Base-by-base conservation (phyloP, 1,140 invertebrate species). In the Ceratosolen fusciceps region DNA sequence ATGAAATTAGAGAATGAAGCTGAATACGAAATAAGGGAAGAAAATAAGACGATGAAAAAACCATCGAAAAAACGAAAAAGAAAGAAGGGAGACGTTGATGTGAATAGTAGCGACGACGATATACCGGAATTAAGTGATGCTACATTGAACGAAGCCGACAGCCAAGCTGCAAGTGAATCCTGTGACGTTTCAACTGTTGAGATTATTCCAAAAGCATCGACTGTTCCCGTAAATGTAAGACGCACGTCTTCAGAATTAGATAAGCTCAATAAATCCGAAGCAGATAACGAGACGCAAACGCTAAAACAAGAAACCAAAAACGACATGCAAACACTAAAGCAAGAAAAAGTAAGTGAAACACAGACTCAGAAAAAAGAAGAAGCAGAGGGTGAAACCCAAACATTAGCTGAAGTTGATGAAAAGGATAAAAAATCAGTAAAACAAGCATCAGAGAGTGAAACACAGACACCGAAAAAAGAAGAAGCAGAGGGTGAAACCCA, bases 271-370 rank as follows among this genome's bases (percentile, higher is more conserved):
- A 76, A 80, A 56, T 75, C 75, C 65, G 83, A 86, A 67, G n/a
- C n/a, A n/a, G n/a, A n/a, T n/a, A 75, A 73, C 58, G 83, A 85
- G 65, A 81, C 83, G 1, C 83, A 84, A 81, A 84, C 84, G 16
- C 70, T 80, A 58, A 83, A 82, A 71, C 14, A 80, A 16, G 82
- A 84, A 80, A 79, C 81, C 1, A 24, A 85, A 54, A 80, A 77
- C 1, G 86, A 88, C 72, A 86, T 85, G 39, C 91, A 94, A 88
- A 93, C 93, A n/a, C n/a, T n/a, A n/a, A n/a, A n/a, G n/a, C n/a
- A n/a, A n/a, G n/a, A n/a, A n/a, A n/a, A n/a, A n/a, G n/a, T n/a
- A n/a, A n/a, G n/a, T n/a, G n/a, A n/a, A n/a, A n/a, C n/a, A n/a
- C n/a, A n/a, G n/a, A n/a, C n/a, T n/a, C n/a, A n/a, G n/a, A n/a